Conservation (phyloP, 2,113 vertebrate species). For the Sialia sialis region DNA sequence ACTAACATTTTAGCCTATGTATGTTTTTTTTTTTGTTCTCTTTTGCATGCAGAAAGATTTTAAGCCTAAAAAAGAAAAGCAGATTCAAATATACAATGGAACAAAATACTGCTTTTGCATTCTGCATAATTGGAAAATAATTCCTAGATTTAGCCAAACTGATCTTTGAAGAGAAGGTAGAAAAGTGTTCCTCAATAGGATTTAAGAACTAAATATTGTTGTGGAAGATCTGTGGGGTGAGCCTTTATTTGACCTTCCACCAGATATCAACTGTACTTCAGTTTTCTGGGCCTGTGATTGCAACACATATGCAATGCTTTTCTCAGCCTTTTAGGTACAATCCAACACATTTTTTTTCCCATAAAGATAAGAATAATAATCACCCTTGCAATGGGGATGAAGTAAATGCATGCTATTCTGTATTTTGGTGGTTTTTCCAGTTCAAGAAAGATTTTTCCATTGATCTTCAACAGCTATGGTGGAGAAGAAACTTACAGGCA, state of each 20-base stretch:
- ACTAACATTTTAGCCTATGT: not conserved
- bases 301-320: not conserved
- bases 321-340: not conserved
- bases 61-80: not conserved
- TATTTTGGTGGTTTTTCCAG: not conserved
- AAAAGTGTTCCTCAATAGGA: not conserved
- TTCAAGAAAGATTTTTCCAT: not conserved
- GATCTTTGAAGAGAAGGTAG: not conserved
- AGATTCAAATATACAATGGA: not conserved
- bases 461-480: not conserved
- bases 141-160: not conserved
- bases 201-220: not conserved
- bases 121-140: not conserved
- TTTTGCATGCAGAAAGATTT: not conserved
- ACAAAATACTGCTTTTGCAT: not conserved
- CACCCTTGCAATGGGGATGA: not conserved
- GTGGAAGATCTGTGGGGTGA: not conserved
- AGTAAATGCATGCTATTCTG: not conserved
- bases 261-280: not conserved
- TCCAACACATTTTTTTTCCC: not conserved
- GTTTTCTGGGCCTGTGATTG: not conserved
- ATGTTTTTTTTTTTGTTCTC: not conserved
- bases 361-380: not conserved
- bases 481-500: not conserved
- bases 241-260: not conserved